Evolutionary conservation across 1,140 invertebrate genomes (phyloP), one percentile per base, ranked within the genome.

Genomic region (Drosophila jambulina): DNA sequence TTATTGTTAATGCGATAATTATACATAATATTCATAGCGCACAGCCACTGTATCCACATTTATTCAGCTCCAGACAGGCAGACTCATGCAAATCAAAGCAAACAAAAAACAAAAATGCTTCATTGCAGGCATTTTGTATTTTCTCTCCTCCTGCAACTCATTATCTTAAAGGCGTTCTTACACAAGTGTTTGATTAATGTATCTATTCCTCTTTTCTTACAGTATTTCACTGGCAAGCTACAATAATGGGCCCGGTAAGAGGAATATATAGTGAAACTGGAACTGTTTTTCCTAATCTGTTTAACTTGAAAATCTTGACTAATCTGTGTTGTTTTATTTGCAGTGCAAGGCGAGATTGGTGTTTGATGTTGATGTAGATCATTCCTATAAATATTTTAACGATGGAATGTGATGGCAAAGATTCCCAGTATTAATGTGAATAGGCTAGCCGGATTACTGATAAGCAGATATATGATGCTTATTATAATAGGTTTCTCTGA

Each of bases 171-270:
- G 34, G 10, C 51, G 42, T 49, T 45, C 25, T 75, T 46, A 38
- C 12, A 32, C 23, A 38, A 75, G 7, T 61, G 46, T 62, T 62
- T 75, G 17, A 61, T 32, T 74, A 53, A 74, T 75, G 25, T 54
- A 53, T 38, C 21, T 56, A 38, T 38, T 93, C 93, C 91, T 48
- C 36, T 45, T 48, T 75, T 13, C 59, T 97, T 97, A 91, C 95
- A 98, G 97, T 99, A 94, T 99, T 99, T 95, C 98, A 99, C 94
- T 99, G 98, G 98, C 98, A 99, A 95, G 98, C 98, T 93, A 99
- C 98, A 95, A 99, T 99, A 93, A 99, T 99, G 98, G 98, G 98
- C 95, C 98, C 98, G 95, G 97, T 98, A 96, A 97, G 97, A 96
- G 94, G 84, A 62, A n/a, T 19, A 9, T 12, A 2, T 40, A 25